Base-by-base conservation (phyloP, 92 coral and sea anemone genomes). In the Parazoanthus darwini region DNA sequence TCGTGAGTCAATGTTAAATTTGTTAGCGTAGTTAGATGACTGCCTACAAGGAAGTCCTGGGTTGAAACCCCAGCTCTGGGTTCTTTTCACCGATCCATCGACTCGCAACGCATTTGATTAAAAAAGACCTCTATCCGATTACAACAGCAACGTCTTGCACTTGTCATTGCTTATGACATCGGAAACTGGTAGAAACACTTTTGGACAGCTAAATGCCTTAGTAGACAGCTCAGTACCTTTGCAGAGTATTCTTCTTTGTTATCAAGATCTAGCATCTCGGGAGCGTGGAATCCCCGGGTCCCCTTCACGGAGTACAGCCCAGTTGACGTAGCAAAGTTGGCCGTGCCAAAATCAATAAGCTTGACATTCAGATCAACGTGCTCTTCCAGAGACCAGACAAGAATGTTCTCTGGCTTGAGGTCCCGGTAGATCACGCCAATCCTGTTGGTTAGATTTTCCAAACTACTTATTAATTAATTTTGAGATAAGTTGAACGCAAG, bases 281-380 rank as follows among this genome's bases (percentile, higher is more conserved):
- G 99, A 0, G 99, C 99, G 42, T 90, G 92, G 78, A 85, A 92
- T 3, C 99, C 97, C 1, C 85, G 85, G 13, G 99, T 90, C 7
- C 99, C 99, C 42, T 93, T 91, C 37, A 76, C 82, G 14, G 96
- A 94, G 23, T 91, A 80, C 83, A 95, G 89, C 0, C 99, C 99
- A 13, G 96, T 93, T 3, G 94, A 90, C 3, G 96, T 93, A 42
- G 96, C 98, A 85, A 97, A 97, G 85, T 96, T 95, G 8, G 99
- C 99, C 1, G 99, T 97, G 33, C 99, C 99, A 72, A 97, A 97
- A 85, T 97, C 99, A 67, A 96, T 97, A 88, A 97, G 85, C 86
- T 97, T 97, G 33, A 95, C 98, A 82, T 97, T 95, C 76, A 94
- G 91, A 79, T 97, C 99, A 77, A 91, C 93, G 1, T 88, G 78